phyloP scores from a whole-genome alignment of 1,140 invertebrate genomes.

The Drosophila nasuta region DNA sequence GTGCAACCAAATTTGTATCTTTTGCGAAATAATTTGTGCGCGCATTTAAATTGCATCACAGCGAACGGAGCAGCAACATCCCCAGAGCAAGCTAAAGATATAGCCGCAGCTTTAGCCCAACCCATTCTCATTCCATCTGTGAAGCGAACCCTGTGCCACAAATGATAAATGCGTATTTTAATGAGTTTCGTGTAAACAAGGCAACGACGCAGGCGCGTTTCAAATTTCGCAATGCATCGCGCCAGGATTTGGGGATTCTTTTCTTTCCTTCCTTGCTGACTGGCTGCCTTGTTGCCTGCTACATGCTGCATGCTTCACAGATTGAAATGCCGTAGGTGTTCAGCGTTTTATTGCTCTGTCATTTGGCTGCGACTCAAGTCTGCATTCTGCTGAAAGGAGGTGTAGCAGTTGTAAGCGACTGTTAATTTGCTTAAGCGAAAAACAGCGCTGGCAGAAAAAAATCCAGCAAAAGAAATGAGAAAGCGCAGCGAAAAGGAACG shows the following conservation, averaged over 20 bases:
- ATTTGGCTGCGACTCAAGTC: conserved; percentile 41
- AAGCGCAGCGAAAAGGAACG: background rate
- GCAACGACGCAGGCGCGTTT: conserved; percentile 61
- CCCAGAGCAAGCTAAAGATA: background rate
- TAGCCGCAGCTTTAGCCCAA: conserved; percentile 12
- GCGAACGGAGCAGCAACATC: conserved; percentile 18
- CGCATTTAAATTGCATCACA: conserved; percentile 73
- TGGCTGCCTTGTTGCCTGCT: too few species aligned
- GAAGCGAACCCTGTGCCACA: conserved; percentile 16
- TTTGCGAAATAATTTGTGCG: conserved; percentile 59
- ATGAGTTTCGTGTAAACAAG: conserved; percentile 84
- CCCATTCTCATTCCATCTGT: conserved; percentile 22
- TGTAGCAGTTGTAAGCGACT: conserved; percentile 73
- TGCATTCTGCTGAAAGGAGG: conserved; percentile 68
- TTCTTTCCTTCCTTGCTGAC: background rate
- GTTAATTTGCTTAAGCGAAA: conserved; percentile 68
- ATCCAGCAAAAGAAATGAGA: background rate
- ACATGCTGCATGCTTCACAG: conserved; percentile 8
- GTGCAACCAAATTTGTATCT: conserved; percentile 38
- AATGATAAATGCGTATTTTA: conserved; percentile 81
- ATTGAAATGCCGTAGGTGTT: conserved; percentile 77
- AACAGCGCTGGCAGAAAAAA: background rate
- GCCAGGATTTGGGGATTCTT: conserved; percentile 61
- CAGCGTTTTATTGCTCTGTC: conserved; percentile 54
- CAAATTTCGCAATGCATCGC: conserved; percentile 36